phyloP scores from a whole-genome alignment of 2,888 invertebrate genomes.

The Trissolcus japonicus region DNA sequence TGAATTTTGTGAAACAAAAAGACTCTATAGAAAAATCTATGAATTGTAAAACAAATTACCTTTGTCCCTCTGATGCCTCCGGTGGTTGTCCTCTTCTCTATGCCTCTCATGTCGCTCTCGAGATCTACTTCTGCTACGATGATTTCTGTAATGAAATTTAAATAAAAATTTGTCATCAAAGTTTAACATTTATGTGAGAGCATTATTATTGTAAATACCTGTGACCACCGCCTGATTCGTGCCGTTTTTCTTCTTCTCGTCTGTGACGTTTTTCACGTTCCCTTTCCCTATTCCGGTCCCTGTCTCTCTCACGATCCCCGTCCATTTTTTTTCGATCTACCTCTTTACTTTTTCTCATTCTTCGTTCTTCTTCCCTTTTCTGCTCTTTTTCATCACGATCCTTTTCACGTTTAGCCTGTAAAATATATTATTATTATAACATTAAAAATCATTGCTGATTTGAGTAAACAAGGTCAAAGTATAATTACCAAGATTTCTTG shows the following conservation, averaged over 20 bases:
- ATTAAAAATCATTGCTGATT: conserved; percentile 4
- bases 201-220: conserved; percentile 60
- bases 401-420: conserved; percentile 76
- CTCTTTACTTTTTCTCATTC: conserved; percentile 73
- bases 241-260: conserved; percentile 73
- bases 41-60: conserved; percentile 59
- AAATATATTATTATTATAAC: conserved; percentile 8
- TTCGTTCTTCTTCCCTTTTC: conserved; percentile 77
- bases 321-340: conserved; percentile 69
- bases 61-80: conserved; percentile 72
- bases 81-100: conserved; percentile 72
- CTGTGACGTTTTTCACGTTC: conserved; percentile 71
- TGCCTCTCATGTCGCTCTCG: conserved; percentile 73
- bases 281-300: conserved; percentile 63
- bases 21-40: too few species aligned
- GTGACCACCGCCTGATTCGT: conserved; percentile 67
- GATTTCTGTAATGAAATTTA: conserved; percentile 64
- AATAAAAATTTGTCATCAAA: conserved; percentile 1
- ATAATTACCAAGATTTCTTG: conserved; percentile 78
- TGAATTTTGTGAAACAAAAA: too few species aligned
- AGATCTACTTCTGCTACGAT: conserved; percentile 73
- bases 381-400: conserved; percentile 78
- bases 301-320: conserved; percentile 63
- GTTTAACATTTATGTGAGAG: neutral
- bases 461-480: neutral